These are phyloP conservation scores for Nephila pilipes DNA, from an alignment of 1,140 invertebrate genomes.

Conservation along the genomic window DNA sequence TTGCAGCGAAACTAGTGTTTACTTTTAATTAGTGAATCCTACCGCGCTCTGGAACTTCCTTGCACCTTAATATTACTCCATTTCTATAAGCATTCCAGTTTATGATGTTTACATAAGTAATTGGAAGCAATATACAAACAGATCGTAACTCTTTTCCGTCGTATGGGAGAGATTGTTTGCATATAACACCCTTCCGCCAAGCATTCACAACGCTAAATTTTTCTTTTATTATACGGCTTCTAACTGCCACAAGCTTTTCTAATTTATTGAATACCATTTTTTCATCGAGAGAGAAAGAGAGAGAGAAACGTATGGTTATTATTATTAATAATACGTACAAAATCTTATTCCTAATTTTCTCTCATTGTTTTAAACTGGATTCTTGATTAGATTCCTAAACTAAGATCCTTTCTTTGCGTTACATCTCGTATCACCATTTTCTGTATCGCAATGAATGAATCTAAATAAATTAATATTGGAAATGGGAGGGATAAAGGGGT, in stretches of 20 bases:
- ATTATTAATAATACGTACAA: conserved; percentile 43
- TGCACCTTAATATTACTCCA: conserved; percentile 63
- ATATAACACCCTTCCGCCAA: conserved; percentile 50
- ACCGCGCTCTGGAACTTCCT: neutral
- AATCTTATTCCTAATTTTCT: conserved; percentile 56
- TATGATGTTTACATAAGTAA: conserved; percentile 77
- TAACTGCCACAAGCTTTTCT: conserved; percentile 20
- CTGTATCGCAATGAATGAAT: conserved; percentile 54
- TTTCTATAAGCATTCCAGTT: conserved; percentile 65
- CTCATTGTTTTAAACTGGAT: conserved; percentile 59
- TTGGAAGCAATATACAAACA: conserved; percentile 76
- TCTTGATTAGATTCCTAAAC: conserved; percentile 58
- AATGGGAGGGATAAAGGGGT: neutral
- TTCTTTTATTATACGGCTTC: conserved; percentile 52
- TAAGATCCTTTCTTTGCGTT: conserved; percentile 27
- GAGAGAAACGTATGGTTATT: neutral
- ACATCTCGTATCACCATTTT: neutral
- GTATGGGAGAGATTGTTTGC: conserved; percentile 68
- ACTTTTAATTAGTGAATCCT: conserved; percentile 75
- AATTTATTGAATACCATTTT: conserved; percentile 29
- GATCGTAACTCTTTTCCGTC: conserved; percentile 71
- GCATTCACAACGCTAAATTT: conserved; percentile 57
- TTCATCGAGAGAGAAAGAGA: no score
- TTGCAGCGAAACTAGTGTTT: conserved; percentile 62
- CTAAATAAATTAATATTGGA: conserved; percentile 76